phyloP scores from a whole-genome alignment of 2,113 vertebrate genomes.

The Atlantisia rogersi region DNA sequence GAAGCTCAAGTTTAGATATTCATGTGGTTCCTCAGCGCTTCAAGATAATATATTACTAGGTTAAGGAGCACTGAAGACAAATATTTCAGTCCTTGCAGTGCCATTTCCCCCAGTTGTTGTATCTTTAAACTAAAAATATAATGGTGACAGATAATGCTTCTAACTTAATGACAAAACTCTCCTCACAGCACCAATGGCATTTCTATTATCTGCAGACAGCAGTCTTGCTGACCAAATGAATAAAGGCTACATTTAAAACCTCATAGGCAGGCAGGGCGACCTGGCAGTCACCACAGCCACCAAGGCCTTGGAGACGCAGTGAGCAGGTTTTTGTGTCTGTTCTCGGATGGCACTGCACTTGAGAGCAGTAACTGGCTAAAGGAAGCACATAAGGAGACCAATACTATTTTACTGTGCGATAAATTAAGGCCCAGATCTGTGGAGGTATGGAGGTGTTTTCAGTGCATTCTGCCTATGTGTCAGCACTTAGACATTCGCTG shows the following conservation, averaged over 20 bases:
- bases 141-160: slow-evolving; percentile 28
- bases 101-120: not conserved
- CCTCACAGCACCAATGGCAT: slow-evolving; percentile 17
- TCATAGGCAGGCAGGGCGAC: not conserved
- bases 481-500: not conserved
- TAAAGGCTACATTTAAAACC: slow-evolving; percentile 21
- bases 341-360: not conserved
- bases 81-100: slow-evolving; percentile 10
- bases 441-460: not conserved
- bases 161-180: slow-evolving; percentile 9
- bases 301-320: not conserved
- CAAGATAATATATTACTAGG: slow-evolving; percentile 39
- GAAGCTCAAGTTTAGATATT: not conserved
- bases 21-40: slow-evolving; percentile 23
- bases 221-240: slow-evolving; percentile 13
- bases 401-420: not conserved
- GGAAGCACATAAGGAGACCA: not conserved
- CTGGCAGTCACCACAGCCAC: not conserved
- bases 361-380: not conserved
- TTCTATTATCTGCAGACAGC: slow-evolving; percentile 29
- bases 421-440: not conserved
- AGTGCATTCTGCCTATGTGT: not conserved
- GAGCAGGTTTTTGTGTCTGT: not conserved
- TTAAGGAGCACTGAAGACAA: slow-evolving; percentile 40
- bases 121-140: slow-evolving; percentile 36